phyloP scores from a whole-genome alignment of 2,797 vertebrate genomes.

The Pelobates cultripes region DNA sequence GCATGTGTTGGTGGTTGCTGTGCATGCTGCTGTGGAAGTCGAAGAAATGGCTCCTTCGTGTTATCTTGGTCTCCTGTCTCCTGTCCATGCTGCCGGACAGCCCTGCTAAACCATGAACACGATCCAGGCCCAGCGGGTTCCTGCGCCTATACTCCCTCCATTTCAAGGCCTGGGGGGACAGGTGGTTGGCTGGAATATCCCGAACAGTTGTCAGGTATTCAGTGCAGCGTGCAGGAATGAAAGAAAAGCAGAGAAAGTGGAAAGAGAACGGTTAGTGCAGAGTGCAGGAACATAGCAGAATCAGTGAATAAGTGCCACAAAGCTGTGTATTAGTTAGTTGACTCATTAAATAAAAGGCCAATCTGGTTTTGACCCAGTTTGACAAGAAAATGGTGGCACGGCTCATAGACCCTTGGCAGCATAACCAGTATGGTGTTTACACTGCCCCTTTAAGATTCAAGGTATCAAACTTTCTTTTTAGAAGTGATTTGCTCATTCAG shows the following conservation, averaged over 20 bases:
- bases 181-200: constrained; percentile 82
- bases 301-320: background rate
- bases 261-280: background rate
- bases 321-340: constrained; percentile 17
- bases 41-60: constrained; percentile 83
- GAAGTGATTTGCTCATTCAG: no score
- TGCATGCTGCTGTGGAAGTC: constrained; percentile 79
- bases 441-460: no score
- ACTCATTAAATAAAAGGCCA: no score
- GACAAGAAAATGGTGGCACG: no score
- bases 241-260: constrained; percentile 2
- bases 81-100: constrained; percentile 75
- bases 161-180: constrained; percentile 95
- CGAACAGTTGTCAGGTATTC: constrained; percentile 27
- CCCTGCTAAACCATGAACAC: constrained; percentile 64
- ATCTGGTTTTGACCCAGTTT: no score
- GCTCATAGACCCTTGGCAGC: no score
- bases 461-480: no score
- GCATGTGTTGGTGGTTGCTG: constrained; percentile 67
- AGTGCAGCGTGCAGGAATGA: background rate
- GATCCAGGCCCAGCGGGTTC: constrained; percentile 89
- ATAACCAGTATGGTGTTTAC: no score
- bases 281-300: background rate
- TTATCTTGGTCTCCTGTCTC: constrained; percentile 71
- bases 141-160: constrained; percentile 94